Conservation (phyloP, 2,797 vertebrate genomes). For the Okamejei kenojei region DNA sequence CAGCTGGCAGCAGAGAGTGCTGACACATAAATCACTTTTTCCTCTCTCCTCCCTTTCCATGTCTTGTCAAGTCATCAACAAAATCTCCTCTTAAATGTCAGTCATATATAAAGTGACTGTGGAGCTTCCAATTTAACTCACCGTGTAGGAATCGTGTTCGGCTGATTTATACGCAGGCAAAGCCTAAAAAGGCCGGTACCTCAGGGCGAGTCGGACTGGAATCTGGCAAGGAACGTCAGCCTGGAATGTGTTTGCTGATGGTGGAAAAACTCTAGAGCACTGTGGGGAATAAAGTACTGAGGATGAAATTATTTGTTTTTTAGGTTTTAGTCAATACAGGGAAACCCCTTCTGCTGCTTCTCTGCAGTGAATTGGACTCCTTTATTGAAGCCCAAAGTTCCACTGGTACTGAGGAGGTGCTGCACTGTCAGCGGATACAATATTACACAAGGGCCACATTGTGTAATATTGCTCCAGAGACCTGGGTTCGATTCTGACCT, state of each 20-base stretch:
- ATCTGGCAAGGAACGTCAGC: not conserved
- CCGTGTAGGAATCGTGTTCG: not conserved
- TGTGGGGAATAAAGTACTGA: not conserved
- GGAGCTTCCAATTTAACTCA: not conserved
- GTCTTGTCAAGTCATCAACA: not conserved
- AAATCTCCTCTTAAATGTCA: not conserved
- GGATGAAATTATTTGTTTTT: not conserved
- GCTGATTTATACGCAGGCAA: not conserved
- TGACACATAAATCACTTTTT: not conserved
- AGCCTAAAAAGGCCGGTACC: not conserved
- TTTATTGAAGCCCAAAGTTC: not conserved
- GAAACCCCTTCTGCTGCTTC: not conserved
- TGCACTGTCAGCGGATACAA: not conserved
- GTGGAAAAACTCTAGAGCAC: not conserved
- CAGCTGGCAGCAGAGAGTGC: not conserved
- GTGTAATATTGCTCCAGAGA: too few relatives aligned
- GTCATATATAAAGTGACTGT: too few relatives aligned
- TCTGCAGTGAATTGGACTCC: too few relatives aligned
- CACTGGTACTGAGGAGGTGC: not conserved
- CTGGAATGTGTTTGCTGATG: not conserved
- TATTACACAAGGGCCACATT: too few relatives aligned
- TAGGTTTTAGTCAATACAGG: not conserved
- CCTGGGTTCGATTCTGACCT: too few relatives aligned
- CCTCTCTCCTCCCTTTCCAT: not conserved
- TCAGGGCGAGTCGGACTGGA: not conserved